These are phyloP conservation scores for Silvanus unidentatus DNA, from an alignment of 2,888 invertebrate species.

Conservation along the genomic window DNA sequence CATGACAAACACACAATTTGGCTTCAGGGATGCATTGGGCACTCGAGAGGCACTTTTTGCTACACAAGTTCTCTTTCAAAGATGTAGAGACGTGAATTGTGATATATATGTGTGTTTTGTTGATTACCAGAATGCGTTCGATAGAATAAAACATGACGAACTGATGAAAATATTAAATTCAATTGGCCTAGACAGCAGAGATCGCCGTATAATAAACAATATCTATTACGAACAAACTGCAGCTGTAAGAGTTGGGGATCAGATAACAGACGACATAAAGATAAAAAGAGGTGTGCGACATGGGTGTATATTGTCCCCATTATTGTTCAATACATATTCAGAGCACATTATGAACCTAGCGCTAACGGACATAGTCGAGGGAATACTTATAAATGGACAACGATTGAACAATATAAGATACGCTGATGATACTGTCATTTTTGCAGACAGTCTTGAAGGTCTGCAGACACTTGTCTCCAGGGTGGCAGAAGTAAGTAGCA, in stretches of 20 bases:
- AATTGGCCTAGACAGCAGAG: too few relatives aligned
- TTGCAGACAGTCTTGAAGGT: constrained; percentile 7
- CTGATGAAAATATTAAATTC: not conserved
- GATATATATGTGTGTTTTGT: not conserved
- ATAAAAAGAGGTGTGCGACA: too few relatives aligned
- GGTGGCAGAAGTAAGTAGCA: too few relatives aligned
- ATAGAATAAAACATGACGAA: constrained; percentile 5
- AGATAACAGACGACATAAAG: too few relatives aligned
- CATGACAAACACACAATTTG: constrained; percentile 13
- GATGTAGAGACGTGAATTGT: not conserved
- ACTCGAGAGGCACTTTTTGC: constrained; percentile 11
- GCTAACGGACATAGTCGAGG: not conserved
- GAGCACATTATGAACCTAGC: not conserved
- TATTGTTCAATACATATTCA: too few relatives aligned
- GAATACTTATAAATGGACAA: constrained; percentile 2
- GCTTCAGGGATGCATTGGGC: constrained; percentile 12
- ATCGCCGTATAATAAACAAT: too few relatives aligned
- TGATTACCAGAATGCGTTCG: constrained; percentile 3
- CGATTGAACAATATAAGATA: constrained; percentile 4
- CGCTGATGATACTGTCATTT: constrained; percentile 11
- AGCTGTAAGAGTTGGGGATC: too few relatives aligned
- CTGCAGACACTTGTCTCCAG: not conserved
- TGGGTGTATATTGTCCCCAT: too few relatives aligned
- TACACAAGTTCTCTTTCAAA: not conserved
- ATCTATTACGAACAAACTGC: too few relatives aligned